Evolutionary conservation across 2,888 invertebrate species (phyloP).

Genomic region (Melieria crassipennis): DNA sequence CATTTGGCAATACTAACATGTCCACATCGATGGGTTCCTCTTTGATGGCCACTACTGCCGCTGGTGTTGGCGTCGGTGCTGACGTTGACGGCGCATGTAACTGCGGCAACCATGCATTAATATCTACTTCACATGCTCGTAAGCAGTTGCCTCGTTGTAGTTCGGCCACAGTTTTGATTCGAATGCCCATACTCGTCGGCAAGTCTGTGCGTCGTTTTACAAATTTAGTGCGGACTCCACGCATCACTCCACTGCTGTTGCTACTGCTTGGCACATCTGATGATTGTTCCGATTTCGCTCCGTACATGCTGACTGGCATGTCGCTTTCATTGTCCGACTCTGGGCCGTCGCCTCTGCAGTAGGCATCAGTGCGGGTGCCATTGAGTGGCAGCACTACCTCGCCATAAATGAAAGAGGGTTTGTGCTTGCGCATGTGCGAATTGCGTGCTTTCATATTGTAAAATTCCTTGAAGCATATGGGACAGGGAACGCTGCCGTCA

Average conservation of each 20-base stretch:
- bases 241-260: constrained; percentile 5
- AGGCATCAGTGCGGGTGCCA: not conserved
- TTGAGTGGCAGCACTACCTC: constrained; percentile 30
- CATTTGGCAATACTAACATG: too few relatives aligned
- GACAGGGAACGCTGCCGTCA: constrained; percentile 47
- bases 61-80: not conserved
- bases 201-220: constrained; percentile 36
- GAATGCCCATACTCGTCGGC: constrained; percentile 7
- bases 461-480: constrained; percentile 51
- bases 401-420: constrained; percentile 38
- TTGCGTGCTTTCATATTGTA: constrained; percentile 54
- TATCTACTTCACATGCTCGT: too few relatives aligned
- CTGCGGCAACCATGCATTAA: too few relatives aligned
- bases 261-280: not conserved
- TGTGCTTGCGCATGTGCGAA: constrained; percentile 56
- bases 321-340: not conserved
- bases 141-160: constrained; percentile 9
- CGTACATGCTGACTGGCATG: constrained; percentile 16
- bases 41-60: constrained; percentile 22
- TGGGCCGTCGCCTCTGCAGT: constrained; percentile 4
- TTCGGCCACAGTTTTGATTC: constrained; percentile 28
- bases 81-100: too few relatives aligned
- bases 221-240: constrained; percentile 44
- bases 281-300: not conserved
- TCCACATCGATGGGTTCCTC: constrained; percentile 32